A percentile compares a stretch with the other conserved stretches of the same genome.
Evolutionary conservation across 2,888 invertebrate species (phyloP).

Genomic region (Elmis aenea): DNA sequence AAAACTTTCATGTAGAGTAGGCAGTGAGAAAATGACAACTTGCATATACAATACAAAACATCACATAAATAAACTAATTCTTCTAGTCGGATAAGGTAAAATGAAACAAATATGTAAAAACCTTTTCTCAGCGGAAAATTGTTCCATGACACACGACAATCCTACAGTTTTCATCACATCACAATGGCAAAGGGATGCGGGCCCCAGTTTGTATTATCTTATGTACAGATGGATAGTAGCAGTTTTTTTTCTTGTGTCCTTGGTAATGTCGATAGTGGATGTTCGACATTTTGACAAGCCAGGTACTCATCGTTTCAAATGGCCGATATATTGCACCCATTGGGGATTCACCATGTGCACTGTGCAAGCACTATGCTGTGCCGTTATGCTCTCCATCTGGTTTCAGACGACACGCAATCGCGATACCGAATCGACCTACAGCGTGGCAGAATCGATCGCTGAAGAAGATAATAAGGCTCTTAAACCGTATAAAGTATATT

Average conservation of each 20-base stretch:
- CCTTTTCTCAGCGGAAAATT: conserved; percentile 32
- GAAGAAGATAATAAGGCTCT: conserved; percentile 14
- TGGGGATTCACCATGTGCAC: conserved; percentile 62
- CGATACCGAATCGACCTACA: conserved; percentile 6
- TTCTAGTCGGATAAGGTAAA: no score
- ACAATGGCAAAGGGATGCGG: conserved; percentile 55
- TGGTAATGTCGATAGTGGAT: conserved; percentile 39
- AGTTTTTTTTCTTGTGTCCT: conserved; percentile 44
- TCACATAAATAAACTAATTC: no score
- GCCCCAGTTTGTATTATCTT: conserved; percentile 48
- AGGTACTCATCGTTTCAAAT: conserved; percentile 50
- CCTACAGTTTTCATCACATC: conserved; percentile 36
- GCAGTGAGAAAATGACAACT: no score
- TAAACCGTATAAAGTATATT: conserved; percentile 51
- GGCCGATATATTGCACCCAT: conserved; percentile 70
- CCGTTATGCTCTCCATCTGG: conserved; percentile 29
- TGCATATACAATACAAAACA: no score
- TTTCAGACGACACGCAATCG: conserved; percentile 16
- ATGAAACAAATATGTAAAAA: conserved; percentile 34
- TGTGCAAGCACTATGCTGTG: conserved; percentile 53
- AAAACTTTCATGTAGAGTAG: no score
- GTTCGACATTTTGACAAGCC: conserved; percentile 44
- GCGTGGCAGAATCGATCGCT: conserved; percentile 9
- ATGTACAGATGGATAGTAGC: conserved; percentile 55
- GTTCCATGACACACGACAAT: conserved; percentile 33